A percentile compares a stretch with the other conserved stretches of the same genome.
Conservation (phyloP, 1,140 invertebrate genomes). For the Drosophila malerkotliana region DNA sequence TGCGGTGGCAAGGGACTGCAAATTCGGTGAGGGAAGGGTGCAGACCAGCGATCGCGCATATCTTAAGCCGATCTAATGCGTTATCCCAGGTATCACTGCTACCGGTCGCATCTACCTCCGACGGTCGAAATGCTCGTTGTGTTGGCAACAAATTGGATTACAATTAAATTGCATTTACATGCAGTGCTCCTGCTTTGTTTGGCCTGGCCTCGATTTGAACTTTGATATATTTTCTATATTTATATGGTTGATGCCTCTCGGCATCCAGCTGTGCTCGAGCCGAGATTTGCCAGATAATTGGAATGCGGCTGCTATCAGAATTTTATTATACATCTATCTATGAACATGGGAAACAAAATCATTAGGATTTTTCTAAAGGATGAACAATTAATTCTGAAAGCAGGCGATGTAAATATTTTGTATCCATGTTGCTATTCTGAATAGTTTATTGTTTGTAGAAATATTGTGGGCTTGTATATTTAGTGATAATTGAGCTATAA, state of each 20-base stretch:
- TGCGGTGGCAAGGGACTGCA: slow-evolving; percentile 6
- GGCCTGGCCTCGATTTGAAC: slow-evolving; percentile 63
- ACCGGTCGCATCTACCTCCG: slow-evolving; percentile 35
- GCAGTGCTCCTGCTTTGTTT: slow-evolving; percentile 50
- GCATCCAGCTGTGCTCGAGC: slow-evolving; percentile 62
- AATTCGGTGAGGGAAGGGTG: slow-evolving; percentile 48
- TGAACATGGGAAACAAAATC: slow-evolving; percentile 21
- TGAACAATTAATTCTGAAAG: slow-evolving; percentile 11
- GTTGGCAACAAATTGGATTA: slow-evolving; percentile 78
- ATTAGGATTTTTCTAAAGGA: slow-evolving; percentile 1
- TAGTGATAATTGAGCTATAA: background rate
- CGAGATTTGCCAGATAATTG: slow-evolving; percentile 60
- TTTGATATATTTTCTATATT: slow-evolving; percentile 52
- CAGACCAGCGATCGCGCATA: slow-evolving; percentile 34
- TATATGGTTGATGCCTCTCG: slow-evolving; percentile 43
- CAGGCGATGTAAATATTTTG: slow-evolving; percentile 19
- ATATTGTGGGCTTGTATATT: background rate
- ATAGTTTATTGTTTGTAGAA: background rate
- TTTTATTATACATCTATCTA: background rate
- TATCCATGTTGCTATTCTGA: background rate
- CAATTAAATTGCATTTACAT: slow-evolving; percentile 82
- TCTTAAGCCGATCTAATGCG: slow-evolving; percentile 77
- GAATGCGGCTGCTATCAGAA: slow-evolving; percentile 4
- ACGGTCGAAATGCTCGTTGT: slow-evolving; percentile 25
- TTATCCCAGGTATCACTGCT: slow-evolving; percentile 63